A percentile compares a stretch with the other conserved stretches of the same genome.
Conservation (phyloP, 2,113 vertebrate genomes). For the Tinamus guttatus region DNA sequence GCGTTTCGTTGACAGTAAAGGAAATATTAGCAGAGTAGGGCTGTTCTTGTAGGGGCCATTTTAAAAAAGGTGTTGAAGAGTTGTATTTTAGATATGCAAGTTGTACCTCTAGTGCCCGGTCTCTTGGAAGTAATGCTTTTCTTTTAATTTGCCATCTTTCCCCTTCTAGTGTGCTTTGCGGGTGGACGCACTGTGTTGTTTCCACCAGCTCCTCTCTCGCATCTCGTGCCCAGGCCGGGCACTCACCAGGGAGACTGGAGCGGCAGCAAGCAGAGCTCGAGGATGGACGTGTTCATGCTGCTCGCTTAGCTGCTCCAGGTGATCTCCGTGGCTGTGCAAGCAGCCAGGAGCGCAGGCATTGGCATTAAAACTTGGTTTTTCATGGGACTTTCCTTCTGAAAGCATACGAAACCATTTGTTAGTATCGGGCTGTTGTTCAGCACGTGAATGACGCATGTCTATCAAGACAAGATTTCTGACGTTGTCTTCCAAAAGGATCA, state of each 20-base stretch:
- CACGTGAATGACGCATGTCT: neutral
- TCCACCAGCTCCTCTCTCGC: neutral
- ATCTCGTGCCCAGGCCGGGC: neutral
- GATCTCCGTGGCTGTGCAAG: neutral
- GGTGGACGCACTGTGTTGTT: neutral
- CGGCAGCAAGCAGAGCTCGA: neutral
- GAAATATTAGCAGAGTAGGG: neutral
- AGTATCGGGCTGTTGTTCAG: neutral
- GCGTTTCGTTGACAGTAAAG: neutral
- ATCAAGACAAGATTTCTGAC: neutral
- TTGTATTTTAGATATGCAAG: rapidly evolving
- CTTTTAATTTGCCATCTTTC: neutral
- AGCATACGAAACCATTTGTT: neutral
- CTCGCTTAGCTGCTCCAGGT: neutral
- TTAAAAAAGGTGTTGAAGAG: neutral
- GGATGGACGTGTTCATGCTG: neutral
- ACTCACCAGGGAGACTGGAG: neutral
- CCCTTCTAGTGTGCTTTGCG: neutral
- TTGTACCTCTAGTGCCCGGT: neutral
- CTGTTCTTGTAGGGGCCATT: conserved; percentile 14
- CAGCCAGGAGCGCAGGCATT: neutral
- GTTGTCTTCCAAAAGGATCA: neutral
- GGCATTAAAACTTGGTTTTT: neutral
- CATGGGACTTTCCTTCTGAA: neutral
- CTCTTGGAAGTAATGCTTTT: neutral